Conservation (phyloP, 2,888 invertebrate species). For the Orchestes rusci region DNA sequence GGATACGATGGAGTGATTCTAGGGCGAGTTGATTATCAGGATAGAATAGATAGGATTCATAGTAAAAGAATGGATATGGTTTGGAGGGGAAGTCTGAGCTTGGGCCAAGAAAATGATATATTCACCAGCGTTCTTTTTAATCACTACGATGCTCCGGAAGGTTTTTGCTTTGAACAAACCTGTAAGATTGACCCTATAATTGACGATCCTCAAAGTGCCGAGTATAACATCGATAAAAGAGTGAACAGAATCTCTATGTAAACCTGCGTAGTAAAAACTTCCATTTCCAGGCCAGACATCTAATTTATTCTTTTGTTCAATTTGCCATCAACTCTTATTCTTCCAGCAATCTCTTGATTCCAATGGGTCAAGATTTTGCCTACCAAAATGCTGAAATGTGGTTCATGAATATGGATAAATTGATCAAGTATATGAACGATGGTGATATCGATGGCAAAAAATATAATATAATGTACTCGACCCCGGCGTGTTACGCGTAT, state of each 20-base stretch:
- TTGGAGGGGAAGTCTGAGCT: too few species aligned
- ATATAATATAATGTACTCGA: constrained; percentile 73
- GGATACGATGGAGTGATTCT: constrained; percentile 67
- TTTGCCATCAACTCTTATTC: constrained; percentile 33
- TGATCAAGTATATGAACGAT: constrained; percentile 36
- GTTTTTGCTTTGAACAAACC: constrained; percentile 53
- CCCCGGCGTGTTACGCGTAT: constrained; percentile 76
- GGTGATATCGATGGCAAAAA: constrained; percentile 37
- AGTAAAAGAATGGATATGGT: too few species aligned
- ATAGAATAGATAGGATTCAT: too few species aligned
- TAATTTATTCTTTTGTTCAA: constrained; percentile 25
- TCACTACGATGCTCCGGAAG: constrained; percentile 48
- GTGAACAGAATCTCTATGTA: constrained; percentile 29
- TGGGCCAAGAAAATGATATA: constrained; percentile 15
- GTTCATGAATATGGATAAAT: constrained; percentile 55
- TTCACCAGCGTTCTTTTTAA: constrained; percentile 36
- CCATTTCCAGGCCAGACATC: constrained; percentile 35
- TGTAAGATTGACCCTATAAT: constrained; percentile 60
- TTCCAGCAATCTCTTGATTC: constrained; percentile 52
- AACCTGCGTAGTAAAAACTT: not conserved
- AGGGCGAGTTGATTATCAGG: constrained; percentile 60
- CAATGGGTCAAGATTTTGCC: constrained; percentile 62
- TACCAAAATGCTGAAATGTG: constrained; percentile 53
- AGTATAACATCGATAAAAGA: constrained; percentile 57
- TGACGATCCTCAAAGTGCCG: constrained; percentile 55